Percentiles rank a stretch among this genome's conserved stretches.
Evolutionary conservation across 2,113 vertebrate species (phyloP).

Genomic region (Aphelocoma coerulescens): DNA sequence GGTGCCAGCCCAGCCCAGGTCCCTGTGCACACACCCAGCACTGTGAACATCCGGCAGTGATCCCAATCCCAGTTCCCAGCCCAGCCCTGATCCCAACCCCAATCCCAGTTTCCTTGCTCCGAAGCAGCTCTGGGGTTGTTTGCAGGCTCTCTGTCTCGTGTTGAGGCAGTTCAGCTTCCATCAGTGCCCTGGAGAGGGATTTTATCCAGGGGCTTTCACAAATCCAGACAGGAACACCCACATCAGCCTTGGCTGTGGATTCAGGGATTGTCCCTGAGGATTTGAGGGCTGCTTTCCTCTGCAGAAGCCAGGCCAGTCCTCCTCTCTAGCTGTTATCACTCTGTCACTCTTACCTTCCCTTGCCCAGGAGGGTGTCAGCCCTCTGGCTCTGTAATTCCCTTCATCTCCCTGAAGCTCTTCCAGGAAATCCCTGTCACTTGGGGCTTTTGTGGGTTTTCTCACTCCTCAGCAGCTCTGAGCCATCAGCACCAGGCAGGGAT

Average conservation of each 20-base stretch:
- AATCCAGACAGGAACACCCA: not conserved
- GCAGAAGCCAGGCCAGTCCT: not conserved
- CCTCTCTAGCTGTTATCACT: not conserved
- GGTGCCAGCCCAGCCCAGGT: not conserved
- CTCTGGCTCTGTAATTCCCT: not conserved
- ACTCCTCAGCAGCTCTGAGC: not conserved
- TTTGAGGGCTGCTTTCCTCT: not conserved
- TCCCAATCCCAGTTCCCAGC: not conserved
- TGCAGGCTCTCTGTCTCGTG: fast-evolving
- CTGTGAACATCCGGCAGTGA: not conserved
- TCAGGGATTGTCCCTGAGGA: not conserved
- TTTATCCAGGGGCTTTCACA: not conserved
- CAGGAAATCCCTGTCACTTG: not conserved
- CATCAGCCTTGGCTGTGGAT: not conserved
- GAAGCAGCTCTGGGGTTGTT: not conserved
- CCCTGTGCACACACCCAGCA: not conserved
- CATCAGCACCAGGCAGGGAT: not conserved
- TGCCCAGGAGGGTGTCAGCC: not conserved
- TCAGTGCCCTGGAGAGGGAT: not conserved
- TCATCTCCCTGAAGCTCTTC: not conserved
- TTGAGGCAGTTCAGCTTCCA: not conserved
- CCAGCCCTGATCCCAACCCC: not conserved
- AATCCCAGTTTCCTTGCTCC: not conserved
- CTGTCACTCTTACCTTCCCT: not conserved
- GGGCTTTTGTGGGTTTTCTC: not conserved